phyloP scores from a whole-genome alignment of 2,113 vertebrate genomes.

The Holacanthus passer region DNA sequence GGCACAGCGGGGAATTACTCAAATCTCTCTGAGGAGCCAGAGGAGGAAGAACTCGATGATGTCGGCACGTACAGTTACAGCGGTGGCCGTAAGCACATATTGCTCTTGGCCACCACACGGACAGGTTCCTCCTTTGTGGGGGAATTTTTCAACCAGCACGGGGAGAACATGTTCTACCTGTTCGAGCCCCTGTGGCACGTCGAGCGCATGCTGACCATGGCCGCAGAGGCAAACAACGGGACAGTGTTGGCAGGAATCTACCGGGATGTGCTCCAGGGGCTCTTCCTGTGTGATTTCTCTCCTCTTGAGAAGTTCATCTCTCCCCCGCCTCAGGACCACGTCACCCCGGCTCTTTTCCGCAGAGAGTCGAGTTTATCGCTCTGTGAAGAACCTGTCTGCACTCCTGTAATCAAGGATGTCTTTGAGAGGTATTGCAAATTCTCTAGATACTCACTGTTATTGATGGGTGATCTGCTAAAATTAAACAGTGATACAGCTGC shows the following conservation, averaged over 20 bases:
- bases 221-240: constrained; percentile 82
- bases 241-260: constrained; percentile 88
- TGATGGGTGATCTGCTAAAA: neutral
- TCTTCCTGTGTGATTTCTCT: constrained; percentile 93
- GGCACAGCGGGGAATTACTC: constrained; percentile 56
- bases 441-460: neutral
- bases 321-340: constrained; percentile 87
- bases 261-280: constrained; percentile 91
- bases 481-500: neutral
- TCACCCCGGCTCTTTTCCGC: constrained; percentile 91
- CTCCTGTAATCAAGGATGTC: constrained; percentile 87
- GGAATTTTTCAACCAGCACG: constrained; percentile 97
- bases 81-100: constrained; percentile 86
- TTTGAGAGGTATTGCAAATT: constrained; percentile 86
- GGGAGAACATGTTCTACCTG: constrained; percentile 94
- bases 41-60: constrained; percentile 57
- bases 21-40: constrained; percentile 38
- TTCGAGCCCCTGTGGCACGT: constrained; percentile 97
- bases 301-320: constrained; percentile 92
- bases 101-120: constrained; percentile 94
- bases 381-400: constrained; percentile 93
- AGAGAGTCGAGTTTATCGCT: constrained; percentile 92
- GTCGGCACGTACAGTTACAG: neutral
- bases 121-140: constrained; percentile 97
- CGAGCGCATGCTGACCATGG: constrained; percentile 86